phyloP scores from a whole-genome alignment of 2,797 vertebrate genomes.

The Sebastes taczanowskii region DNA sequence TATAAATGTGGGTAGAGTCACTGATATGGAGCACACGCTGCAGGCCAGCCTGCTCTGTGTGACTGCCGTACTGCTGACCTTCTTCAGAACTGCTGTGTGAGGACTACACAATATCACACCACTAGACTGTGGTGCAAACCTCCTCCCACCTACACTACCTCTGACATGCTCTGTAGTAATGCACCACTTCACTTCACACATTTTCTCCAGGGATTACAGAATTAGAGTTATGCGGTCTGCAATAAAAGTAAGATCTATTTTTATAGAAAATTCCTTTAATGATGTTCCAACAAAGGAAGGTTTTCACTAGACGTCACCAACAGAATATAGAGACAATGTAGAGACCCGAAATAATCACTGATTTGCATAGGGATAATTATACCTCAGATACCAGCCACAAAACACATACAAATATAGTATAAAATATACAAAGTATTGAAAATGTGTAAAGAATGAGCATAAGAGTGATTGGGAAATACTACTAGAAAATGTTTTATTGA shows the following conservation, averaged over 20 bases:
- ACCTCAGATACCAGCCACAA: neutral
- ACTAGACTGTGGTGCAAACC: conserved; percentile 29
- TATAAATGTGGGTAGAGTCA: neutral
- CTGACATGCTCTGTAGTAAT: conserved; percentile 16
- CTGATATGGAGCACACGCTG: conserved; percentile 11
- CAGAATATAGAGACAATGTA: neutral
- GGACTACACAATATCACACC: conserved; percentile 20
- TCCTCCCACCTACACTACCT: conserved; percentile 19
- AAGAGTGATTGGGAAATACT: neutral
- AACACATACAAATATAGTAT: neutral
- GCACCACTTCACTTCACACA: conserved; percentile 1
- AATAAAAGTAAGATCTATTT: neutral
- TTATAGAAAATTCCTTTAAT: neutral
- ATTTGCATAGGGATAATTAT: neutral
- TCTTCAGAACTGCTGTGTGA: conserved; percentile 54
- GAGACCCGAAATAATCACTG: neutral
- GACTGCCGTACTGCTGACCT: conserved; percentile 45
- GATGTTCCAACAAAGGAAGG: neutral
- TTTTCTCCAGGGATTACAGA: neutral
- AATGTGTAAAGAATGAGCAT: neutral
- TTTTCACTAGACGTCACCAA: neutral
- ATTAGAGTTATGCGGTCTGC: neutral
- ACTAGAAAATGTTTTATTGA: no score
- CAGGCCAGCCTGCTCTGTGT: conserved; percentile 19
- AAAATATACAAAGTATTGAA: neutral